Evolutionary conservation across 1,140 invertebrate species (phyloP).

Genomic region (Dendrolimus punctatus): DNA sequence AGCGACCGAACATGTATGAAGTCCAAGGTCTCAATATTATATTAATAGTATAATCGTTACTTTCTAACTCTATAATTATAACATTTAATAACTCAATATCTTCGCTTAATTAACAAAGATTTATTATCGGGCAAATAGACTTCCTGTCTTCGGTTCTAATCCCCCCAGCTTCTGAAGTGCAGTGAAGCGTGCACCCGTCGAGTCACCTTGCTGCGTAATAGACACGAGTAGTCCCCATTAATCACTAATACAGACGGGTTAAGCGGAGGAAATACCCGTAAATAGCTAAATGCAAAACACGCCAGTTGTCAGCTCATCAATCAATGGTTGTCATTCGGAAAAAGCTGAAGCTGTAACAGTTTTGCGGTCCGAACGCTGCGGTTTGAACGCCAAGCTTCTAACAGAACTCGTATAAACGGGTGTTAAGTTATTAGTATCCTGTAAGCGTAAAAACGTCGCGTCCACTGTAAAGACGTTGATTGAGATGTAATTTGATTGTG

Average conservation of each 20-base stretch:
- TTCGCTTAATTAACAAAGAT: neutral
- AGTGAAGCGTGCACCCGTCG: conserved; percentile 46
- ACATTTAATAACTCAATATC: neutral
- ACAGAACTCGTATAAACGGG: no score
- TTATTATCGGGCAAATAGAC: conserved; percentile 9
- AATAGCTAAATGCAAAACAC: conserved; percentile 68
- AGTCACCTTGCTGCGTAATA: conserved; percentile 36
- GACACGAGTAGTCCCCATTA: conserved; percentile 51
- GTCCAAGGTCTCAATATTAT: no score
- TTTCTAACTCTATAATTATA: no score
- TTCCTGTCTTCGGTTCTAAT: conserved; percentile 10
- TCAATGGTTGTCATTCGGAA: conserved; percentile 37
- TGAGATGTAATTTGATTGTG: no score
- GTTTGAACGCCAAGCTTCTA: conserved; percentile 1
- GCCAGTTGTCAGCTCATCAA: conserved; percentile 63
- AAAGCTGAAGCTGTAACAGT: conserved; percentile 5
- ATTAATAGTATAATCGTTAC: no score
- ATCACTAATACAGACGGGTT: conserved; percentile 59
- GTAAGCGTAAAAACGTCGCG: no score
- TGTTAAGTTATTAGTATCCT: no score
- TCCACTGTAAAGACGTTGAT: no score
- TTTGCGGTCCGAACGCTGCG: conserved; percentile 8
- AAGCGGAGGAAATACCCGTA: conserved; percentile 66
- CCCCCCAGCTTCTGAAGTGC: conserved; percentile 25
- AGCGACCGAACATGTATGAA: no score